These are phyloP conservation scores for Thaleichthys pacificus DNA, from an alignment of 2,797 vertebrate species.

Conservation along the genomic window DNA sequence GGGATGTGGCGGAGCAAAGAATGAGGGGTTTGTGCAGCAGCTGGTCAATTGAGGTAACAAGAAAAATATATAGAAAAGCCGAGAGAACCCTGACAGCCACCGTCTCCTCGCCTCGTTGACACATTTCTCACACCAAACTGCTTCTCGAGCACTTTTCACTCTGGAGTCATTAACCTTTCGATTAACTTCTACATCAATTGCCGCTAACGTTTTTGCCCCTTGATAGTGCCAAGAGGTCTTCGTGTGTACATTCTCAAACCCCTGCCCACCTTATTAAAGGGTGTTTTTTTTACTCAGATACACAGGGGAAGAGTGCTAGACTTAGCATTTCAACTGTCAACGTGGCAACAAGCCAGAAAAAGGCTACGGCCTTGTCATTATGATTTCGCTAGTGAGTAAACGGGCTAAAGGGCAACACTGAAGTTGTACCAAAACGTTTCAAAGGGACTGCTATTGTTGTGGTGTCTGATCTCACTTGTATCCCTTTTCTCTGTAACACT, in stretches of 20 bases:
- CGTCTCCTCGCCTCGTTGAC: constrained; percentile 71
- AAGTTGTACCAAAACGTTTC: background rate
- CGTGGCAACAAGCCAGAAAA: constrained; percentile 34
- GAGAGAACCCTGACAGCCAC: constrained; percentile 53
- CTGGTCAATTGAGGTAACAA: too few species aligned
- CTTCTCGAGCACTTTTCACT: constrained; percentile 75
- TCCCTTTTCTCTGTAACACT: too few species aligned
- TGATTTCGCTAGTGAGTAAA: constrained; percentile 14
- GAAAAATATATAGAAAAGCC: too few species aligned
- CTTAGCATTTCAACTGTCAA: constrained; percentile 27
- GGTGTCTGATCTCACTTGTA: too few species aligned
- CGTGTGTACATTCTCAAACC: constrained; percentile 1
- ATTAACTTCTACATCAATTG: constrained; percentile 76
- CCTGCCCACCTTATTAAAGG: constrained; percentile 14
- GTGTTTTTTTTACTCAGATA: constrained; percentile 36
- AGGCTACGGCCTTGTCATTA: constrained; percentile 37
- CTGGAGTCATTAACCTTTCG: constrained; percentile 78
- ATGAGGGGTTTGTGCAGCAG: constrained; percentile 7
- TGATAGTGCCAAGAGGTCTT: constrained; percentile 9
- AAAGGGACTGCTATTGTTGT: too few species aligned
- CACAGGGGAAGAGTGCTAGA: constrained; percentile 31
- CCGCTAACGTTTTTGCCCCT: constrained; percentile 43
- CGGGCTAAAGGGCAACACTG: background rate
- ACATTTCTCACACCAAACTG: constrained; percentile 72
- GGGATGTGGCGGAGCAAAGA: constrained; percentile 9